Percentiles rank a stretch among this genome's conserved stretches.
phyloP scores from a whole-genome alignment of 2,797 vertebrate species.

The Smutsia temminckii region DNA sequence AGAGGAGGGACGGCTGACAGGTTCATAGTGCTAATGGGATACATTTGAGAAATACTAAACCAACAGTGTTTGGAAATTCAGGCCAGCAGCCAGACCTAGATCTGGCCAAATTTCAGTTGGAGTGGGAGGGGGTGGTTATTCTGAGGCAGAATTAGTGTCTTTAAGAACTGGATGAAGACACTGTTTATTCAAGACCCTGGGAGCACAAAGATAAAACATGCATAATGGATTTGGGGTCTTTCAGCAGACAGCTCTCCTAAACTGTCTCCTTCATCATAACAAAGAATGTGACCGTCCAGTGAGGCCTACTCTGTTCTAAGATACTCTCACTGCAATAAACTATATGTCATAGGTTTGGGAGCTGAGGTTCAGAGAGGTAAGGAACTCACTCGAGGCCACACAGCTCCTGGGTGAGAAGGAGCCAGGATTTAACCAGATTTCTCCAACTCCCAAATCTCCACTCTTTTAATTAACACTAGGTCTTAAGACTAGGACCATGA shows the following conservation, averaged over 20 bases:
- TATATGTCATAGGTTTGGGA: not conserved
- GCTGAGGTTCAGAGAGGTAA: not conserved
- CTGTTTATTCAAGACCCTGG: constrained; percentile 66
- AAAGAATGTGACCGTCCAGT: not conserved
- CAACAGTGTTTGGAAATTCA: constrained; percentile 62
- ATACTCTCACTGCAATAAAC: not conserved
- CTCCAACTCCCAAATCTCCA: not conserved
- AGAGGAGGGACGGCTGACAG: not conserved
- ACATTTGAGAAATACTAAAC: constrained; percentile 63
- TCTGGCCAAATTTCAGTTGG: constrained; percentile 19
- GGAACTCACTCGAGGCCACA: not conserved
- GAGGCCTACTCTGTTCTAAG: not conserved
- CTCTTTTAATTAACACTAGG: not conserved
- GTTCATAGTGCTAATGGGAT: constrained; percentile 56
- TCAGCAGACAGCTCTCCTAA: not conserved
- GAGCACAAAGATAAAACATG: constrained; percentile 60
- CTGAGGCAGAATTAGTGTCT: constrained; percentile 32
- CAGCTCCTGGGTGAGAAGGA: not conserved
- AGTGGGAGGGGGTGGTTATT: not conserved
- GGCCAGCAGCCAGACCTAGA: constrained; percentile 26
- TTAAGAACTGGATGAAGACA: constrained; percentile 65
- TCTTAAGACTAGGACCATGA: not conserved
- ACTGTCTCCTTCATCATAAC: not conserved
- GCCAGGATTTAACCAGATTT: not conserved
- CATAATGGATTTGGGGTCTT: constrained; percentile 54